phyloP scores from a whole-genome alignment of 2,113 vertebrate species.

The Scortum barcoo region DNA sequence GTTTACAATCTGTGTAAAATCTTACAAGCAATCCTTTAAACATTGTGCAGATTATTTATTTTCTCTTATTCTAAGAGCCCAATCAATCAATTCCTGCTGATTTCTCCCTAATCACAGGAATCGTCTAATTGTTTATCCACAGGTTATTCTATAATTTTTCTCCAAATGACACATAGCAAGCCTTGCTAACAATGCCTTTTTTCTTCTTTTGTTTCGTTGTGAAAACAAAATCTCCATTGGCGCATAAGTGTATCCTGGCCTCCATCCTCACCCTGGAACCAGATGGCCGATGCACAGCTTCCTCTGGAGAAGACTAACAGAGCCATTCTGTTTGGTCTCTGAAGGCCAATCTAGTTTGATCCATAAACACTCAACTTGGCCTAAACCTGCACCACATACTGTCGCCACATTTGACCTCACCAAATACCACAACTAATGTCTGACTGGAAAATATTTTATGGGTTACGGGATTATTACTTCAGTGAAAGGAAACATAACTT shows the following conservation, averaged over 20 bases:
- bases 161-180: neutral
- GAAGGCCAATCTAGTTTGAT: slow-evolving; percentile 51
- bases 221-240: slow-evolving; percentile 28
- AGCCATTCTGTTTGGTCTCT: slow-evolving; percentile 58
- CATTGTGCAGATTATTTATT: neutral
- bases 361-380: slow-evolving; percentile 64
- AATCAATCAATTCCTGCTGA: neutral
- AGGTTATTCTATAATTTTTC: neutral
- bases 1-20: neutral
- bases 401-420: slow-evolving; percentile 55
- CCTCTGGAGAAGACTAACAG: slow-evolving; percentile 56
- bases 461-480: neutral
- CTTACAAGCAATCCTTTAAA: neutral
- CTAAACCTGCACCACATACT: slow-evolving; percentile 46
- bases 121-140: neutral
- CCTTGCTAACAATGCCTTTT: neutral
- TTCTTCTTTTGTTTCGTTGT: slow-evolving; percentile 1
- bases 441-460: slow-evolving; percentile 55
- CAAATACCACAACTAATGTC: slow-evolving; percentile 27
- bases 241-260: slow-evolving; percentile 11
- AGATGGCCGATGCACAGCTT: slow-evolving; percentile 58
- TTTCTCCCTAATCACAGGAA: neutral
- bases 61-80: neutral
- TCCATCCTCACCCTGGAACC: slow-evolving; percentile 64
- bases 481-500: neutral